Evolutionary conservation across 2,888 invertebrate species (phyloP).

Genomic region (Latrodectus hesperus): DNA sequence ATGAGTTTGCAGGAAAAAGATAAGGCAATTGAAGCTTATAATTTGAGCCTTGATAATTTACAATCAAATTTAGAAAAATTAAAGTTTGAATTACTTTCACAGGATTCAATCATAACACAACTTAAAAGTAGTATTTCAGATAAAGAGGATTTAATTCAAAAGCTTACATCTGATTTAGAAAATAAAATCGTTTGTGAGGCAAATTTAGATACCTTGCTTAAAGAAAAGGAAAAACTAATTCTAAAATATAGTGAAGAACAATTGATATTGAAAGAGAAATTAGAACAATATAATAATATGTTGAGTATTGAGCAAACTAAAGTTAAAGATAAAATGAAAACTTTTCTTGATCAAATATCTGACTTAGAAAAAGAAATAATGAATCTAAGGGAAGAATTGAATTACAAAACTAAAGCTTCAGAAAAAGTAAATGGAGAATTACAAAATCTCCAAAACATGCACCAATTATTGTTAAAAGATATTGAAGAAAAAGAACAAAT

Average conservation of each 20-base stretch:
- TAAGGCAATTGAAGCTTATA: constrained; percentile 6
- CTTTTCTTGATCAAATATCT: constrained; percentile 62
- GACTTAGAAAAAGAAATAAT: constrained; percentile 65
- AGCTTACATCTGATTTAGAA: constrained; percentile 17
- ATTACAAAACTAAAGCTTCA: background rate
- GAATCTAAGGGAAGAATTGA: constrained; percentile 36
- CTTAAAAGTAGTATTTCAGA: constrained; percentile 12
- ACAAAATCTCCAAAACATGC: background rate
- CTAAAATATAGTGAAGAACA: constrained; percentile 74
- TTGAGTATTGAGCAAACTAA: constrained; percentile 29
- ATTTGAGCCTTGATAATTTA: constrained; percentile 16
- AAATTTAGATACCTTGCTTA: background rate
- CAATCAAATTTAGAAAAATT: constrained; percentile 11
- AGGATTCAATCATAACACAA: constrained; percentile 3
- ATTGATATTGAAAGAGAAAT: constrained; percentile 74
- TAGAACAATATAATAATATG: constrained; percentile 46
- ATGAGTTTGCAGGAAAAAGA: constrained; percentile 6
- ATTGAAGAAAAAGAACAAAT: constrained; percentile 4
- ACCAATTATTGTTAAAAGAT: background rate
- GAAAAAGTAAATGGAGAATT: constrained; percentile 5
- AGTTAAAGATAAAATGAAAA: constrained; percentile 37
- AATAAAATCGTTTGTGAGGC: background rate
- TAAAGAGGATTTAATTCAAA: constrained; percentile 9
- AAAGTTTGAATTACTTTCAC: background rate
- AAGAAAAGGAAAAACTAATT: constrained; percentile 71